Conservation (phyloP, 2,888 invertebrate species). For the Myopa testacea region DNA sequence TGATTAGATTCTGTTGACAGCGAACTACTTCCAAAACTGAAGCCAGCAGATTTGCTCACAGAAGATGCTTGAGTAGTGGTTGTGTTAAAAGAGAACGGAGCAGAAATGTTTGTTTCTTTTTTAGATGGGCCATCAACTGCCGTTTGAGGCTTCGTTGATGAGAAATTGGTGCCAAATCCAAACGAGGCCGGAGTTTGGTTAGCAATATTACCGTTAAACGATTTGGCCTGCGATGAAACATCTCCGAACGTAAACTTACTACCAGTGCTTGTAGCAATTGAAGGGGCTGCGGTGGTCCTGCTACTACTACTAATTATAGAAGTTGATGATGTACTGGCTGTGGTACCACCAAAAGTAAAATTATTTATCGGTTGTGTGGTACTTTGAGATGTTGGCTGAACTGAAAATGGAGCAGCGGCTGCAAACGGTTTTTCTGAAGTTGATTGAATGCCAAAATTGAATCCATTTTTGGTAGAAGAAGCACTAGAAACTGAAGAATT, state of each 20-base stretch:
- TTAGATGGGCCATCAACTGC: constrained; percentile 1
- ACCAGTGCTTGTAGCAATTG: constrained; percentile 1
- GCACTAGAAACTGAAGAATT: constrained; percentile 26
- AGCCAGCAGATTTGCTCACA: constrained; percentile 22
- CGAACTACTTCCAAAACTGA: constrained; percentile 45
- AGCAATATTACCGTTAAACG: constrained; percentile 28
- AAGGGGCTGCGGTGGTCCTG: not conserved
- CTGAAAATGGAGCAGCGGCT: constrained; percentile 24
- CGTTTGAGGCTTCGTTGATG: constrained; percentile 18
- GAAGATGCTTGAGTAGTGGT: not conserved
- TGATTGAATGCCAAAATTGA: constrained; percentile 38
- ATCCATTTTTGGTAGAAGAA: constrained; percentile 29
- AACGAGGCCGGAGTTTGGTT: constrained; percentile 31
- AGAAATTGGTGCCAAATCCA: constrained; percentile 38
- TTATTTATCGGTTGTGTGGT: constrained; percentile 4
- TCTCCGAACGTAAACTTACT: constrained; percentile 8
- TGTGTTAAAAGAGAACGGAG: constrained; percentile 23
- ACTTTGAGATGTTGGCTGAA: constrained; percentile 20
- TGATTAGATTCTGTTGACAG: constrained; percentile 39
- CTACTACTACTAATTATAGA: not conserved
- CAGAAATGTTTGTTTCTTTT: not conserved
- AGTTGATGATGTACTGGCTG: not conserved
- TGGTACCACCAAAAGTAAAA: constrained; percentile 19
- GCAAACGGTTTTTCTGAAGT: not conserved
- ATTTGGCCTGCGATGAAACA: not conserved